Evolutionary conservation across 2,888 invertebrate species (phyloP), one percentile per base, ranked within the genome.

Genomic region (Adineta ricciae): DNA sequence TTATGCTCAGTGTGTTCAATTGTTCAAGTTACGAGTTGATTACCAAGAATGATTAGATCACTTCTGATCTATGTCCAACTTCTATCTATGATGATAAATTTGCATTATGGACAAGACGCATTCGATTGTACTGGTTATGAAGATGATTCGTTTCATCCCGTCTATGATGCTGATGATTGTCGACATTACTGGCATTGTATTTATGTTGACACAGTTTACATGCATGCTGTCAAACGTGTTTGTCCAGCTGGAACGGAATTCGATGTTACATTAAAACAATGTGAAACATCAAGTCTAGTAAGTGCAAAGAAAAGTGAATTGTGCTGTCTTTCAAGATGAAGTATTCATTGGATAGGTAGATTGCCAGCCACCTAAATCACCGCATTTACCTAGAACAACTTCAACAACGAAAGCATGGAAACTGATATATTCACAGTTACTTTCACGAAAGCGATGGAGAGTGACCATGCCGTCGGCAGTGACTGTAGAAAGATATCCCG

Each of bases 191-290:
- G 78, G 78, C 78, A 78, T 78, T 78, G 78, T 41, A 41, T 78
- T 41, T 78, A 78, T n/a, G 78, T 78, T 41, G 19, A 41, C 41
- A 78, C 78, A 3, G 78, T 78, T 41, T 78, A 78, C n/a, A 38
- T 41, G 41, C 78, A 41, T 78, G 78, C 78, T 19, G 78, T 78
- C 41, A 38, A 41, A 38, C 78, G 78, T n/a, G 78, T 41, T 41
- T 78, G 78, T 78, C 78, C 78, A 41, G 78, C 38, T 41, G 78
- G 78, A n/a, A 78, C 78, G n/a, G 41, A 78, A 41, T 78, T 78
- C 14, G 41, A 78, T 78, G 38, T n/a, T 24, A 41, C 38, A n/a
- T 78, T 78, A 41, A 41, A 14, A 41, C 24, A 78, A 78, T 78
- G 78, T 78, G 78, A 78, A 41, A 78, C 78, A 41, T 38, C 38